Evolutionary conservation across 2,888 invertebrate species (phyloP).

Genomic region (Orgyia antiqua): DNA sequence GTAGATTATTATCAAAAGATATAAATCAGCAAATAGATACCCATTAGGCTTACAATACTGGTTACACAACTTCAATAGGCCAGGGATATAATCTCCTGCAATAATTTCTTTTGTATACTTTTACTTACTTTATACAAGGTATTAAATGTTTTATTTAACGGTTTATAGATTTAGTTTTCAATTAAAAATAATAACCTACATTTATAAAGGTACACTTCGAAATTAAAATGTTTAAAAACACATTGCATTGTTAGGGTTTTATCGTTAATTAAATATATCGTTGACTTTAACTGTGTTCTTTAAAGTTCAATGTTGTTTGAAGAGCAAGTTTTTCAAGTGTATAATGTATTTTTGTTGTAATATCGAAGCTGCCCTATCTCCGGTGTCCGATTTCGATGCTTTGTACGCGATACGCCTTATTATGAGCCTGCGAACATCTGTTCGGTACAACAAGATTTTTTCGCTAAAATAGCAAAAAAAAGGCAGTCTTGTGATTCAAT

Average conservation of each 20-base stretch:
- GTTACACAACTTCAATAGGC: conserved; percentile 42
- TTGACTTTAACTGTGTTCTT: conserved; percentile 15
- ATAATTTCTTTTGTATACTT: conserved; percentile 20
- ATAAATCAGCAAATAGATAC: conserved; percentile 57
- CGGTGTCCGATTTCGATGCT: conserved; percentile 76
- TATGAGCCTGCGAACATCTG: conserved; percentile 74
- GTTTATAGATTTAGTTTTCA: conserved; percentile 29
- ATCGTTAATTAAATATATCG: conserved; percentile 7
- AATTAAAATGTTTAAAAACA: conserved; percentile 65
- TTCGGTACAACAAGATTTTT: conserved; percentile 58
- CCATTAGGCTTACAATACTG: conserved; percentile 50
- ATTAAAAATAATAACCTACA: conserved; percentile 45
- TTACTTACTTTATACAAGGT: conserved; percentile 16
- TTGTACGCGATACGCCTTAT: conserved; percentile 76
- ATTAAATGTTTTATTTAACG: conserved; percentile 22
- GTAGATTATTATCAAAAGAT: conserved; percentile 58
- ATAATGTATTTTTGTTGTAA: conserved; percentile 48
- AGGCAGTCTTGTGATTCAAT: conserved; percentile 41
- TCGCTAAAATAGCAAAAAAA: conserved; percentile 64
- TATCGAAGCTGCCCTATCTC: conserved; percentile 68
- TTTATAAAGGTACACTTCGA: conserved; percentile 61
- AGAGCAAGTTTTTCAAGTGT: conserved; percentile 30
- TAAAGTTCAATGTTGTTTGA: conserved; percentile 37
- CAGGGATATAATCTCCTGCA: conserved; percentile 18
- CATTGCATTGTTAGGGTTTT: conserved; percentile 22